Evolutionary conservation across 2,113 vertebrate genomes (phyloP).

Genomic region (Hippolais icterina): DNA sequence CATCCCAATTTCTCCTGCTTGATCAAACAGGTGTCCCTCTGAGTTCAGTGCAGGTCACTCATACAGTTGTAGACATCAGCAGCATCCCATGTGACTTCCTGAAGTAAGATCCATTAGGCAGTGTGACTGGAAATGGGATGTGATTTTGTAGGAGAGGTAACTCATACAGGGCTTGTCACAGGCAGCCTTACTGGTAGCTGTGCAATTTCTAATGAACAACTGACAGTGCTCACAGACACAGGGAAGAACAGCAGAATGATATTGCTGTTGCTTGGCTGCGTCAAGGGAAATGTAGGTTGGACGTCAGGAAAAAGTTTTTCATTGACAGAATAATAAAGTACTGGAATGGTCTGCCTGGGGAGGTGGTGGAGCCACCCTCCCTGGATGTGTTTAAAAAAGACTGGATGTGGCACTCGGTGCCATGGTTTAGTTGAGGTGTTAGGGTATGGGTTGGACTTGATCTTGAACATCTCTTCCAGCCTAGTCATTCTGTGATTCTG

Average conservation of each 20-base stretch:
- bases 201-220: neutral
- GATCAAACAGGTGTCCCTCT: neutral
- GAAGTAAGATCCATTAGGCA: neutral
- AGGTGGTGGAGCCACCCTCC: neutral
- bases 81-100: neutral
- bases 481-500: neutral
- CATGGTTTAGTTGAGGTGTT: neutral
- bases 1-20: neutral
- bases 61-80: neutral
- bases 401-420: neutral
- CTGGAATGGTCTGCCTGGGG: neutral
- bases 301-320: neutral
- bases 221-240: neutral
- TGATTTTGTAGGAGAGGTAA: neutral
- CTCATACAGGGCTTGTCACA: accelerated
- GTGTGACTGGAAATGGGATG: neutral
- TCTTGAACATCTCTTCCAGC: neutral
- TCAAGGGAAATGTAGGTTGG: neutral
- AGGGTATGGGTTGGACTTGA: neutral
- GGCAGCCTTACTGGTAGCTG: neutral
- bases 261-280: neutral
- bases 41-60: neutral
- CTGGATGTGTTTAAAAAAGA: neutral
- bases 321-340: neutral
- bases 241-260: neutral